These are phyloP conservation scores for Gandaritis pyraliata DNA, from an alignment of 2,888 invertebrate genomes.

Conservation along the genomic window DNA sequence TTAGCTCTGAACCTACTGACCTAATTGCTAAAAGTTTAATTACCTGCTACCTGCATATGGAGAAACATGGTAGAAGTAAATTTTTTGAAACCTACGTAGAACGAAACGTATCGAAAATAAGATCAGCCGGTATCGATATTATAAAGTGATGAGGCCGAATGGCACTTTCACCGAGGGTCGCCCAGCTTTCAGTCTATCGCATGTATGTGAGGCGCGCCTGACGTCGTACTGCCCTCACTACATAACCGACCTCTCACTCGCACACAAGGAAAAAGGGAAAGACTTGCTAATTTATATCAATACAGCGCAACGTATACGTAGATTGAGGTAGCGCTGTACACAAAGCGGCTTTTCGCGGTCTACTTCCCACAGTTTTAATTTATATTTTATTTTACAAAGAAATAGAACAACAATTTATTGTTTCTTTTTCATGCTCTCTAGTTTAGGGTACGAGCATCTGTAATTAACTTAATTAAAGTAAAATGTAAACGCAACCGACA, in stretches of 20 bases:
- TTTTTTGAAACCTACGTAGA: constrained; percentile 23
- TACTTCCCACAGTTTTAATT: constrained; percentile 68
- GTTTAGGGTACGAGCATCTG: constrained; percentile 38
- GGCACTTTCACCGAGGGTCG: constrained; percentile 79
- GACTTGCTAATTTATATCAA: constrained; percentile 43
- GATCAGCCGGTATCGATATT: constrained; percentile 46
- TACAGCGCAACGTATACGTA: constrained; percentile 43
- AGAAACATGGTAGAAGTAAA: constrained; percentile 18
- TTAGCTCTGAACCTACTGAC: background rate
- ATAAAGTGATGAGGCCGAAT: constrained; percentile 57
- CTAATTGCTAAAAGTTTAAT: constrained; percentile 7
- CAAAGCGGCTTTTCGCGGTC: constrained; percentile 62
- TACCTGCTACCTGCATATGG: background rate
- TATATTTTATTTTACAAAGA: constrained; percentile 53
- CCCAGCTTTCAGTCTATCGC: constrained; percentile 67
- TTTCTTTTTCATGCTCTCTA: constrained; percentile 38
- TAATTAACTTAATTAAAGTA: constrained; percentile 1
- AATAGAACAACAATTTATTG: constrained; percentile 67
- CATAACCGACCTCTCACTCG: constrained; percentile 57
- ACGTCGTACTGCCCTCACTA: constrained; percentile 42
- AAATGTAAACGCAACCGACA: background rate
- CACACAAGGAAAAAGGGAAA: constrained; percentile 59
- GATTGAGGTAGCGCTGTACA: constrained; percentile 49
- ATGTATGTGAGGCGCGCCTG: constrained; percentile 59
- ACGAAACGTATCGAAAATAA: constrained; percentile 37